Conservation (phyloP, 2,888 invertebrate species). For the Drosophila koepferae region DNA sequence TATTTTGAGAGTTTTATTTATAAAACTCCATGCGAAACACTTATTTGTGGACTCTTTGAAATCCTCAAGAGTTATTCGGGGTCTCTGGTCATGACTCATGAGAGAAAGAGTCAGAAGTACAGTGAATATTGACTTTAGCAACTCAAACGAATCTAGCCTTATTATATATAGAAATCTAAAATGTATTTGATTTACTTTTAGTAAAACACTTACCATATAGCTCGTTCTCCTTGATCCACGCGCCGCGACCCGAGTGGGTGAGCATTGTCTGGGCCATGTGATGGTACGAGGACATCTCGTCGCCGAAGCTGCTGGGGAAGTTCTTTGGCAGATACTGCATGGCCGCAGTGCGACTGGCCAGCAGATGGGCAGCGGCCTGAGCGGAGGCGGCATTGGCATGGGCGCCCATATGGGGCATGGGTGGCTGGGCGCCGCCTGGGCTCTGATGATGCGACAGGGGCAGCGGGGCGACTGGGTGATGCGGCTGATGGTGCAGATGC, state of each 20-base stretch:
- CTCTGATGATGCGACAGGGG: slow-evolving; percentile 44
- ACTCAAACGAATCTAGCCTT: too few relatives aligned
- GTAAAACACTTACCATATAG: slow-evolving; percentile 82
- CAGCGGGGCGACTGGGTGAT: slow-evolving; percentile 46
- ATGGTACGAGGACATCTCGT: slow-evolving; percentile 84
- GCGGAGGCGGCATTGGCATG: slow-evolving; percentile 79
- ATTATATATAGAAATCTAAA: too few relatives aligned
- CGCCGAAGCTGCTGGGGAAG: slow-evolving; percentile 79
- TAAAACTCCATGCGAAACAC: too few relatives aligned
- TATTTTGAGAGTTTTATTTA: too few relatives aligned
- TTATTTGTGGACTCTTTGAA: too few relatives aligned
- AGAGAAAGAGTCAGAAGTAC: not conserved
- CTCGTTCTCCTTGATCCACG: slow-evolving; percentile 85
- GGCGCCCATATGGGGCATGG: slow-evolving; percentile 53
- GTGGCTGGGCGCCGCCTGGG: slow-evolving; percentile 35
- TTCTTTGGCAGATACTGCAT: slow-evolving; percentile 84
- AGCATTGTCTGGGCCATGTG: slow-evolving; percentile 84
- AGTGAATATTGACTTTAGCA: too few relatives aligned
- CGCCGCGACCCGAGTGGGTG: slow-evolving; percentile 79
- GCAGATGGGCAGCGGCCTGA: slow-evolving; percentile 82
- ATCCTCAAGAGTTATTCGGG: too few relatives aligned
- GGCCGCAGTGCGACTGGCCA: slow-evolving; percentile 59
- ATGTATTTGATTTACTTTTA: not conserved
- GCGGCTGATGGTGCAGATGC: slow-evolving; percentile 43
- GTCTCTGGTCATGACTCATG: too few relatives aligned